Conservation (phyloP, 2,113 vertebrate genomes). For the Colaptes auratus region DNA sequence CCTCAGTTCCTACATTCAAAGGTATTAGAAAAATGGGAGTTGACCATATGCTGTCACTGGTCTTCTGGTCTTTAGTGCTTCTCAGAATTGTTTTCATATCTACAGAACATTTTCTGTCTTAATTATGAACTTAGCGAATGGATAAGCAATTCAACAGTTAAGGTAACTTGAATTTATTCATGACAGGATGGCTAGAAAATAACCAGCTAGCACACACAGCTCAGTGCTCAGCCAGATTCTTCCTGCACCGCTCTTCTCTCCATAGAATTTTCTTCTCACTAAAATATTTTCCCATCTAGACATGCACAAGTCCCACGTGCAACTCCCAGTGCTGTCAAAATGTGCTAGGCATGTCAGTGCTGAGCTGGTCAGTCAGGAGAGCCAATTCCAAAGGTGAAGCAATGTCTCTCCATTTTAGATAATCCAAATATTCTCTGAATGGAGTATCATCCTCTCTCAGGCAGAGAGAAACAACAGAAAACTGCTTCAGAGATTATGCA, state of each 20-base stretch:
- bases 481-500: background rate
- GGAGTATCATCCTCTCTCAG: background rate
- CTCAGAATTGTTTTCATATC: background rate
- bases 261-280: background rate
- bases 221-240: background rate
- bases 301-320: constrained; percentile 24
- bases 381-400: constrained; percentile 60
- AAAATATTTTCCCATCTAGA: constrained; percentile 53
- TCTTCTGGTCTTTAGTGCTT: background rate
- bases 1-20: background rate
- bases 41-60: background rate
- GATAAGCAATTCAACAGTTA: background rate
- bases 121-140: background rate
- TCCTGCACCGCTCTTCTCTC: background rate
- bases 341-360: constrained; percentile 37
- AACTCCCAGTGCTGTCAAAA: constrained; percentile 51
- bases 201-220: background rate
- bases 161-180: background rate
- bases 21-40: background rate
- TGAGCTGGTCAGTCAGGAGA: constrained; percentile 49
- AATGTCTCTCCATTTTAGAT: background rate
- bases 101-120: background rate
- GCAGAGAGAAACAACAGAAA: background rate
- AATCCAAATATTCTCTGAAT: background rate
- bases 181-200: background rate